phyloP scores from a whole-genome alignment of 2,797 vertebrate species.

The Lacerta agilis region DNA sequence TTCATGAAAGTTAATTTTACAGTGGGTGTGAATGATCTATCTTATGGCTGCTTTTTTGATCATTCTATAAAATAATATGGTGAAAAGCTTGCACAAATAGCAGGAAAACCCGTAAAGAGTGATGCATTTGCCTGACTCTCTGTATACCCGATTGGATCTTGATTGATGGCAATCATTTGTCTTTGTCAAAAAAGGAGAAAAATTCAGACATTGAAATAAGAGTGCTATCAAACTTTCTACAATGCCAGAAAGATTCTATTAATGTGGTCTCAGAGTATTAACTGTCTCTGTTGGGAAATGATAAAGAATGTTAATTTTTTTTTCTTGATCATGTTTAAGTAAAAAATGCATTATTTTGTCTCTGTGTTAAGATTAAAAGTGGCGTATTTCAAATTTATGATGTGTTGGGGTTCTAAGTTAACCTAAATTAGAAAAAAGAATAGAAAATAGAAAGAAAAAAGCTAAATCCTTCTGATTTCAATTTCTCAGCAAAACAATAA shows the following conservation, averaged over 20 bases:
- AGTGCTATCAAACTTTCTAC: constrained; percentile 90
- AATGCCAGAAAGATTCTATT: constrained; percentile 86
- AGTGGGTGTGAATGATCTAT: constrained; percentile 86
- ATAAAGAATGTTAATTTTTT: constrained; percentile 85
- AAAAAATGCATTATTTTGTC: constrained; percentile 79
- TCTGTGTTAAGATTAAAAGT: constrained; percentile 66
- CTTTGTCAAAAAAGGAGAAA: constrained; percentile 88
- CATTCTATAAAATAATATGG: constrained; percentile 86
- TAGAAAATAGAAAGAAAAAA: constrained; percentile 57
- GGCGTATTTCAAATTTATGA: constrained; percentile 72
- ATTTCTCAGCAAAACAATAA: constrained; percentile 77
- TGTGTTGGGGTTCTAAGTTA: constrained; percentile 66
- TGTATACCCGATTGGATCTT: constrained; percentile 86
- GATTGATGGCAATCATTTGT: constrained; percentile 93
- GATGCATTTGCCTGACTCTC: constrained; percentile 80
- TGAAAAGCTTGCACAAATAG: constrained; percentile 83
- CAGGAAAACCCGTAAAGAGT: constrained; percentile 82
- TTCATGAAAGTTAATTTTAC: constrained; percentile 89
- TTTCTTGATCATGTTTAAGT: constrained; percentile 76
- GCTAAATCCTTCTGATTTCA: constrained; percentile 74
- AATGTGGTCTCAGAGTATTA: constrained; percentile 81
- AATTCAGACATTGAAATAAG: constrained; percentile 87
- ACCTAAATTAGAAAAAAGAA: constrained; percentile 50
- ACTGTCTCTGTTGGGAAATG: constrained; percentile 81
- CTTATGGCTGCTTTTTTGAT: constrained; percentile 84